These are phyloP conservation scores for Leptosomus discolor DNA, from an alignment of 2,113 vertebrate genomes.

Conservation along the genomic window DNA sequence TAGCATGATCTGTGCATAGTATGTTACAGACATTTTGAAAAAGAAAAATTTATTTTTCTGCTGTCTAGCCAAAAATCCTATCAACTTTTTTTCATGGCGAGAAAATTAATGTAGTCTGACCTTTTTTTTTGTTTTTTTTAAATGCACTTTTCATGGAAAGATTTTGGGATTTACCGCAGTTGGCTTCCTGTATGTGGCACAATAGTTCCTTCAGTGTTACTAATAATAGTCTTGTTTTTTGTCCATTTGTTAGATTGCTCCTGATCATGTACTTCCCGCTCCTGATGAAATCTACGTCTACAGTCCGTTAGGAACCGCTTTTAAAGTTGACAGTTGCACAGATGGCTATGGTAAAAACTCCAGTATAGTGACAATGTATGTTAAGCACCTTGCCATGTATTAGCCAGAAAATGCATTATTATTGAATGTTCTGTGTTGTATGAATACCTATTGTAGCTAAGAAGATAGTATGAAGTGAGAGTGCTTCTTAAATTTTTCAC, in stretches of 20 bases:
- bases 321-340: slow-evolving; percentile 80
- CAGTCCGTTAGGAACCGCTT: slow-evolving; percentile 92
- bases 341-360: slow-evolving; percentile 85
- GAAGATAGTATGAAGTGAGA: background rate
- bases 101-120: background rate
- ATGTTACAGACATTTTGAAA: background rate
- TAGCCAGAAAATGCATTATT: background rate
- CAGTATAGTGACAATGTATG: slow-evolving; percentile 95
- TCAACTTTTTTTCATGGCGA: background rate
- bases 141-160: background rate
- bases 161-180: background rate
- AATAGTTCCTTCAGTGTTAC: background rate
- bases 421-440: background rate
- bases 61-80: background rate
- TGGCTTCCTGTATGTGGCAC: background rate
- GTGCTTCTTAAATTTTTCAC: background rate
- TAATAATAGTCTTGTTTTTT: background rate
- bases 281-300: slow-evolving; percentile 90
- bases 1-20: background rate
- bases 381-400: slow-evolving; percentile 1
- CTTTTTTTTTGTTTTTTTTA: background rate
- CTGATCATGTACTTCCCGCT: slow-evolving; percentile 90
- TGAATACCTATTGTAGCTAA: background rate
- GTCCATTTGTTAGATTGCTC: slow-evolving; percentile 81
- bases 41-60: background rate